A percentile compares a stretch with the other conserved stretches of the same genome.
These are phyloP conservation scores for Cyanoramphus novaezelandiae DNA, from an alignment of 2,113 vertebrate genomes.

Conservation along the genomic window DNA sequence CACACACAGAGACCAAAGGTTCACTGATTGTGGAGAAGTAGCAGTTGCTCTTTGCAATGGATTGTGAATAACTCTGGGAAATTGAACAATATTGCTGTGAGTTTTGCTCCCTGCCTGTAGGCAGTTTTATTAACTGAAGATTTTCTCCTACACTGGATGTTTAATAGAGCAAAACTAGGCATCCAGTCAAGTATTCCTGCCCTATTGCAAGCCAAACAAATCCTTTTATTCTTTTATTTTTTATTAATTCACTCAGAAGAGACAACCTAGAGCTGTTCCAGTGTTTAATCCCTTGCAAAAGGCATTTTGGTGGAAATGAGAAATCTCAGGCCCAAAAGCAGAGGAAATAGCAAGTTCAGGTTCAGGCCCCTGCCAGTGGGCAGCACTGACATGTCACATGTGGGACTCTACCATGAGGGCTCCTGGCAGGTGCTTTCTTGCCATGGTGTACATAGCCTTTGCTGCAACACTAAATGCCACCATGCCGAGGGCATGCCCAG, in stretches of 20 bases:
- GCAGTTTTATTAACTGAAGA: neutral
- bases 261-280: neutral
- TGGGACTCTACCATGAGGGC: neutral
- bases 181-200: neutral
- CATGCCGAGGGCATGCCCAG: neutral
- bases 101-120: neutral
- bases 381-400: neutral
- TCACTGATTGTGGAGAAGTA: neutral
- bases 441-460: fast-evolving
- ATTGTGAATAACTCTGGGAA: neutral
- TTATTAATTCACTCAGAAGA: neutral
- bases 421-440: neutral
- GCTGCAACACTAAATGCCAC: fast-evolving
- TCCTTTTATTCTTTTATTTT: too few species aligned
- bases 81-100: neutral
- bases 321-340: neutral
- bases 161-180: neutral
- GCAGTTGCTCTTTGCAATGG: neutral
- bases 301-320: neutral
- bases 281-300: neutral
- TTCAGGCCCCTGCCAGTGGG: neutral
- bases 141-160: neutral
- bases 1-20: neutral
- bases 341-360: neutral
- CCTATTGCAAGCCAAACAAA: neutral